Evolutionary conservation across 1,140 invertebrate species (phyloP), one percentile per base, ranked within the genome.

Genomic region (Drosophila funebris): DNA sequence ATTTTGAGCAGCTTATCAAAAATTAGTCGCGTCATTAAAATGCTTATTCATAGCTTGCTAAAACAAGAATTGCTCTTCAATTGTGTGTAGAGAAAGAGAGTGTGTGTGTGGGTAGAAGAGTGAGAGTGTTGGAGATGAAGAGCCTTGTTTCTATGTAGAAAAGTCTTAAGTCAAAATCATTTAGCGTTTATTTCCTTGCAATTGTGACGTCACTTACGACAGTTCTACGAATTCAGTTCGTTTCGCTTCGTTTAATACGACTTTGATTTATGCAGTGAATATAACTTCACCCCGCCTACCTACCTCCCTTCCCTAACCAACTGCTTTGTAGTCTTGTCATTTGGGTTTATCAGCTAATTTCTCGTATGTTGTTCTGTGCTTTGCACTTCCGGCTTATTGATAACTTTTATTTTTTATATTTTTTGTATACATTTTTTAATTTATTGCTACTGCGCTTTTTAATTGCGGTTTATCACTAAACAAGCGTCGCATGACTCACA

Each of bases 1-100:
- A 71, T 39, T 64, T 61, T 71, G 39, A 71, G 68, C 46, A 44
- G 69, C 53, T 72, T 72, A 72, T 72, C 69, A 72, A 46, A 67
- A 58, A 37, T 60, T 58, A 72, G 46, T 53, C 53, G 63, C 62
- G 63, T 72, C 62, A 71, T 66, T 44, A 67, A 56, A 18, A 48
- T 73, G 54, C 58, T 73, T 76, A 80, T 80, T 80, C 73, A 81
- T 63, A 62, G 53, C 14, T 64, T 44, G 56, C 9, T 33, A 39
- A 71, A 20, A 50, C 13, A 39, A 54, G 37, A 46, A 66, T 33
- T 7, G 48, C 13, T 39, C 22, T 33, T 7, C 27, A 44, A 13
- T 31, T 60, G 41, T 18, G 16, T 16, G 22, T 24, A 36, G 13
- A 29, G 8, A 18, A 3, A 22, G 2, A 18, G 7, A 9, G n/a